Evolutionary conservation across 2,113 vertebrate species (phyloP).

Genomic region (Nasalis larvatus): DNA sequence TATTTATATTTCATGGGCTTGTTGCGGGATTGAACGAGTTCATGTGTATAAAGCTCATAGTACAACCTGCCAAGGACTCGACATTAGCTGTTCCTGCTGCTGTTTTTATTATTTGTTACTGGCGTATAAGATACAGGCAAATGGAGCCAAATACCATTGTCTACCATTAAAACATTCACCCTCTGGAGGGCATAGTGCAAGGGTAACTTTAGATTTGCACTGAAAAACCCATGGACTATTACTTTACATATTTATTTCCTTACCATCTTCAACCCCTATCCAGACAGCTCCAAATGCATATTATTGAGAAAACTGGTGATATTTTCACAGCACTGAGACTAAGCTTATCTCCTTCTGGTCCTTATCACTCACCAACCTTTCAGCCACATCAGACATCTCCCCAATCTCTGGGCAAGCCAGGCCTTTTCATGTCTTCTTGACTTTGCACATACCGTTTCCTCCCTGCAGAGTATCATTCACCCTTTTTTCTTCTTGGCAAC

Average conservation of each 20-base stretch:
- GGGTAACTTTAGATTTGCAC: not conserved
- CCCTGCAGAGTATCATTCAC: not conserved
- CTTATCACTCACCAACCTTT: not conserved
- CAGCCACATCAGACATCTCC: too few relatives aligned
- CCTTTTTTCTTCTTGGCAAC: not conserved
- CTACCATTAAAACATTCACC: not conserved
- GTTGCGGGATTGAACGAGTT: not conserved
- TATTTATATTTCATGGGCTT: not conserved
- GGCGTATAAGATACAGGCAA: not conserved
- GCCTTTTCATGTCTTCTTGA: not conserved
- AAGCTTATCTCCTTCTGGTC: not conserved
- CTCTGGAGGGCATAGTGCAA: not conserved
- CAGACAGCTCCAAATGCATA: not conserved
- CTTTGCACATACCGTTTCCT: not conserved
- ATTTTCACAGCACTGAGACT: not conserved
- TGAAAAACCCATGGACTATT: not conserved
- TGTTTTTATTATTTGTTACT: not conserved
- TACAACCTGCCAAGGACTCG: not conserved
- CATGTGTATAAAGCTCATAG: not conserved
- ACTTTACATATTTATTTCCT: conserved; percentile 7
- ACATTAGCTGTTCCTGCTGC: not conserved
- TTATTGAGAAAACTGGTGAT: not conserved
- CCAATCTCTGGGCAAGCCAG: not conserved
- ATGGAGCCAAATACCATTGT: not conserved
- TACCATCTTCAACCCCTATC: not conserved